Conservation (phyloP, 2,888 invertebrate genomes). For the Entomobrya multifasciata region DNA sequence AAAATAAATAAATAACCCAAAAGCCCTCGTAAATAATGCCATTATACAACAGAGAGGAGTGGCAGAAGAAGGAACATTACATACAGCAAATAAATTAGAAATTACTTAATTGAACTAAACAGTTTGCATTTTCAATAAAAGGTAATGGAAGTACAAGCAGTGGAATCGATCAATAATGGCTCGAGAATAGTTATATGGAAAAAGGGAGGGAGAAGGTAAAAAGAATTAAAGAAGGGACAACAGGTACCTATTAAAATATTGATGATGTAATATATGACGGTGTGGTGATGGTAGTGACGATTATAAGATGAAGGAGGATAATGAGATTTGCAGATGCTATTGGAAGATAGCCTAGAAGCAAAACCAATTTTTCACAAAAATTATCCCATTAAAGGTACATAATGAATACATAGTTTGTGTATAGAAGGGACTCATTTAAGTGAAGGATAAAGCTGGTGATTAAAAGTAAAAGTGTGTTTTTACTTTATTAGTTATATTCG, state of each 20-base stretch:
- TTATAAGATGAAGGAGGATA: conserved; percentile 21
- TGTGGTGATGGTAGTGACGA: too few relatives aligned
- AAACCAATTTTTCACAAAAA: neutral
- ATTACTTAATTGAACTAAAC: conserved; percentile 52
- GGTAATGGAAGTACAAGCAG: neutral
- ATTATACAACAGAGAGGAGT: conserved; percentile 58
- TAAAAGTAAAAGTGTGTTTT: conserved; percentile 34
- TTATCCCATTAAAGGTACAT: too few relatives aligned
- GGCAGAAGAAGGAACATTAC: neutral
- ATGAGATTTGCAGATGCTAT: conserved; percentile 40
- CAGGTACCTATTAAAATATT: conserved; percentile 14
- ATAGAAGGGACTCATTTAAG: neutral
- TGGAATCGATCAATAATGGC: neutral
- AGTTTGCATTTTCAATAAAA: conserved; percentile 32
- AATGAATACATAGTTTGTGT: too few relatives aligned
- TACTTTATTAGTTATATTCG: neutral
- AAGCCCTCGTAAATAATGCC: conserved; percentile 33
- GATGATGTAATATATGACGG: too few relatives aligned
- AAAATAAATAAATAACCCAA: conserved; percentile 29
- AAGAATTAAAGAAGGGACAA: conserved; percentile 10
- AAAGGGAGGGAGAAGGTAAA: conserved; percentile 25
- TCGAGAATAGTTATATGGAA: neutral
- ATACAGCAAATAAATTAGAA: conserved; percentile 36
- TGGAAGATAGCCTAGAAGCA: conserved; percentile 28
- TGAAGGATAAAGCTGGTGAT: neutral